Base-by-base conservation (phyloP, 2,888 invertebrate species). In the Psococerastis gibbosa region DNA sequence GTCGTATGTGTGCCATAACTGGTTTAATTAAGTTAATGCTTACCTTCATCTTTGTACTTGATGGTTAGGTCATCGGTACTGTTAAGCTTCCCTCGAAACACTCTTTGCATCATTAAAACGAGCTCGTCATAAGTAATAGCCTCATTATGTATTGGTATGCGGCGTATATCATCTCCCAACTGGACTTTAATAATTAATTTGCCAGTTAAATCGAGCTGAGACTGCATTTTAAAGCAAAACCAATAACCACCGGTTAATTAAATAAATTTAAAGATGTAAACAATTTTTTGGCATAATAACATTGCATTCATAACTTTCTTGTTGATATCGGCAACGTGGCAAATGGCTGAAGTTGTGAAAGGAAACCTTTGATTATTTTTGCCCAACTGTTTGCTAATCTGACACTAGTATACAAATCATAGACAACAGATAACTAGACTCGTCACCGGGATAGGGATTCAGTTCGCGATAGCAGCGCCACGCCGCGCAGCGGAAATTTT, bases 41-140 rank as follows among this genome's bases (percentile, higher is more conserved):
- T 58, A 73, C 75, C 75, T 67, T 76, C 75, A 61, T 78, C 78
- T 60, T 71, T 73, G 57, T 78, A 78, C 57, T 78, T 78, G 42
- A 78, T 68, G 8, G 68, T 66, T 46, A 78, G 69, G 52, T 78
- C 76, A 63, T 78, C 77, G 50, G 64, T 69, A 41, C 69, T 65
- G 41, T 62, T 65, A 23, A 78, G 57, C 56, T 73, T 70, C 11
- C 74, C 75, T 44, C 70, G 58, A 57, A 75, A 78, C 4, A 78
- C 71, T 51, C 76, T 59, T 56, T 78, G 75, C 75, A 78, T 75
- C 77, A 78, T 78, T 44, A 78, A 60, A 43, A 77, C 68, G 42
- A 78, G 58, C 57, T 78, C 72, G 57, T 73, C 72, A 54, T 75
- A 76, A 1, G 76, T 78, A 51, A 78, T 71, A 46, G 77, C 75